Conservation (phyloP, 1,140 invertebrate species). For the Lepidotrigona ventralis region DNA sequence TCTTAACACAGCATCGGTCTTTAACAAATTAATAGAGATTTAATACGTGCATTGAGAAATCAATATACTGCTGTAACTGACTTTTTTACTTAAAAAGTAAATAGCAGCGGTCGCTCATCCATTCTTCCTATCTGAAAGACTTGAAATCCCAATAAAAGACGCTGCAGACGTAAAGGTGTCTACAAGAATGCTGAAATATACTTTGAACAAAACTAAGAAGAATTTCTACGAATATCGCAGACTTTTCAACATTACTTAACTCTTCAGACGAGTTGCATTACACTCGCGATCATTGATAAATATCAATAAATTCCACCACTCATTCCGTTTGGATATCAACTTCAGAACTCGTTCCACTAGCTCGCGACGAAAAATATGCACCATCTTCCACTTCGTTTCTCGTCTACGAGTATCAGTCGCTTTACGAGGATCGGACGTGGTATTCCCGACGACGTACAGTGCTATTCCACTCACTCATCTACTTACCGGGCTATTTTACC, state of each 20-base stretch:
- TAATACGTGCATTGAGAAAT: too few relatives aligned
- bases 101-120: background rate
- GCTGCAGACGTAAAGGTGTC: background rate
- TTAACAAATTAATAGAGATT: too few relatives aligned
- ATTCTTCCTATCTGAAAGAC: background rate
- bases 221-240: background rate
- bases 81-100: background rate
- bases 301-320: background rate
- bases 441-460: background rate
- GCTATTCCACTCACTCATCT: background rate
- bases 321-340: background rate
- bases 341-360: background rate
- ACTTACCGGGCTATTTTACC: conserved; percentile 3
- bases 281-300: background rate
- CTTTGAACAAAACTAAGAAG: background rate
- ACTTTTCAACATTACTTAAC: background rate
- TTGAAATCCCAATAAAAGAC: background rate
- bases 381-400: background rate
- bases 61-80: background rate
- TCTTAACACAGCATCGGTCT: too few relatives aligned
- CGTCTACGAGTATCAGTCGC: background rate
- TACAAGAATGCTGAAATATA: background rate
- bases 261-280: background rate
- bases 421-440: background rate
- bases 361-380: background rate